These are phyloP conservation scores for Rhagoletis pomonella DNA, from an alignment of 1,140 invertebrate genomes.

Conservation along the genomic window DNA sequence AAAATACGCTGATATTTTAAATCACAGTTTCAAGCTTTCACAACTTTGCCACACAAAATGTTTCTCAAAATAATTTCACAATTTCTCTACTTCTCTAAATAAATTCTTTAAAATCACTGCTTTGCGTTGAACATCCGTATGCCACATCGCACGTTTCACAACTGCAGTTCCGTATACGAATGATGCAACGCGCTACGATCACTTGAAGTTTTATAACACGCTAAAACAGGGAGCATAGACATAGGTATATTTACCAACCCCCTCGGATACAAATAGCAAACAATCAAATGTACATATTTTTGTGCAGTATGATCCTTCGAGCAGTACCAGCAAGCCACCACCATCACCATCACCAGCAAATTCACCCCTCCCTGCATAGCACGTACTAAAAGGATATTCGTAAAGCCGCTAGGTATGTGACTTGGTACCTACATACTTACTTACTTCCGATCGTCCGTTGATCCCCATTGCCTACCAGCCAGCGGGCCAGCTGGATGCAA, in stretches of 20 bases:
- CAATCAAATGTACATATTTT: neutral
- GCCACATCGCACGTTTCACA: conserved; percentile 61
- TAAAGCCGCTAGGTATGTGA: neutral
- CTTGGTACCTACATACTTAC: conserved; percentile 3
- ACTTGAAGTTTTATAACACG: conserved; percentile 65
- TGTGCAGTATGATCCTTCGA: conserved; percentile 20
- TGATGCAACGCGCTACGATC: conserved; percentile 71
- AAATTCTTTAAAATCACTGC: conserved; percentile 26
- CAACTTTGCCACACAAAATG: neutral
- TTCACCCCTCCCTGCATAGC: conserved; percentile 38
- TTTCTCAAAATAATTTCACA: neutral
- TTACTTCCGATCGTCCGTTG: conserved; percentile 49
- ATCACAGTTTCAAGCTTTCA: neutral
- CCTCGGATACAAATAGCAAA: conserved; percentile 14
- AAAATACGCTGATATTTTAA: neutral
- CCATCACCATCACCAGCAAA: conserved; percentile 41
- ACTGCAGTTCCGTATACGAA: conserved; percentile 66
- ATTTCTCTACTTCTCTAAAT: neutral
- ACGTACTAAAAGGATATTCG: conserved; percentile 15
- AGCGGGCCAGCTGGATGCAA: neutral
- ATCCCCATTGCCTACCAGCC: conserved; percentile 1
- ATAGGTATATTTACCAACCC: conserved; percentile 52
- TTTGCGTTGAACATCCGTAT: neutral
- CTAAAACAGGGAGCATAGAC: conserved; percentile 33
- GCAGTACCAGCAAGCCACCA: neutral